phyloP scores from a whole-genome alignment of 2,888 invertebrate genomes.

The Empis stercorea region DNA sequence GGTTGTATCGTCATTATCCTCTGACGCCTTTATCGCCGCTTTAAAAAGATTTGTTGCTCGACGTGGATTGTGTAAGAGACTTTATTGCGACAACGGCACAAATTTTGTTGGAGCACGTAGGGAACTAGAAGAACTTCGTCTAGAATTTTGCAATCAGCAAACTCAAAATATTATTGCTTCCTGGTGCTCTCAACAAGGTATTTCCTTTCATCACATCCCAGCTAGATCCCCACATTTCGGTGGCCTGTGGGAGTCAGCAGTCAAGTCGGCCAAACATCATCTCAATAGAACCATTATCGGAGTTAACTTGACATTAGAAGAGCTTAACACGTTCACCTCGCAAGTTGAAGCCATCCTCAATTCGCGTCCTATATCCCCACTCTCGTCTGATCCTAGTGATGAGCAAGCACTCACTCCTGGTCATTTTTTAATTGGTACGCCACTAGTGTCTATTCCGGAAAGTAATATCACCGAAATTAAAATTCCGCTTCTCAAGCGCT shows the following conservation, averaged over 20 bases:
- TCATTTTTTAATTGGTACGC: no score
- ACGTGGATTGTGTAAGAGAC: conserved; percentile 2
- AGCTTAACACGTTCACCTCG: no score
- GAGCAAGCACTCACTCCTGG: not conserved
- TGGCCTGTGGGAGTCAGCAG: no score
- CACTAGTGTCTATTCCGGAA: no score
- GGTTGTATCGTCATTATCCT: not conserved
- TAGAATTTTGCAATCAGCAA: not conserved
- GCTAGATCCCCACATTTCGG: not conserved
- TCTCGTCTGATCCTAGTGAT: not conserved
- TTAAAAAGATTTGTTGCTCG: conserved; percentile 2
- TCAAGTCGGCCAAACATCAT: not conserved
- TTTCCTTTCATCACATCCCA: conserved; percentile 9
- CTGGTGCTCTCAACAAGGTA: not conserved
- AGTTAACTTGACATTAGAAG: not conserved
- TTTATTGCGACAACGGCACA: conserved; percentile 11
- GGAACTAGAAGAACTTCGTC: conserved; percentile 1
- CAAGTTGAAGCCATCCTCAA: no score
- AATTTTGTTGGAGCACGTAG: conserved; percentile 8
- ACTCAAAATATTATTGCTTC: not conserved
- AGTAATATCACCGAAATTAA: no score
- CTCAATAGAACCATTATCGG: not conserved
- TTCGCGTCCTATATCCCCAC: not conserved
- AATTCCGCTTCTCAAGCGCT: no score
- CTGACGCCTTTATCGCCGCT: not conserved